Conservation (phyloP, 2,888 invertebrate genomes). For the Chrysolina oricalcia region DNA sequence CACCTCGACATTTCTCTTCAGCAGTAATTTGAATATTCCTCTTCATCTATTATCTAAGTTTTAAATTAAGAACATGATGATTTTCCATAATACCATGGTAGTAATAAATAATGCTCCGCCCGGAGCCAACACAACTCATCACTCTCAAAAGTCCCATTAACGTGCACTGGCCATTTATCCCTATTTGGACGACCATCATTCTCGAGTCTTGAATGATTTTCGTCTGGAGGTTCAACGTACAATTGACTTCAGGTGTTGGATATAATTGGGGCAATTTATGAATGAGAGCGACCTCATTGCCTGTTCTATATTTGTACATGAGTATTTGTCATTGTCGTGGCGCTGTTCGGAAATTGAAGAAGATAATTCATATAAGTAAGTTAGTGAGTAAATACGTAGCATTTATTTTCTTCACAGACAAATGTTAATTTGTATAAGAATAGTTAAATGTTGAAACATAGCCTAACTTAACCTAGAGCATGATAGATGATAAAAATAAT, state of each 20-base stretch:
- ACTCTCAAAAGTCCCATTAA: conserved; percentile 58
- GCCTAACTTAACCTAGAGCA: too few species aligned
- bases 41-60: conserved; percentile 44
- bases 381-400: too few species aligned
- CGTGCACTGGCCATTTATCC: conserved; percentile 56
- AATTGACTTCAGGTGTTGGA: conserved; percentile 40
- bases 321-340: not conserved
- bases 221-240: conserved; percentile 27
- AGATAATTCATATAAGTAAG: too few species aligned
- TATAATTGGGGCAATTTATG: conserved; percentile 28
- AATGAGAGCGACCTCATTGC: conserved; percentile 14
- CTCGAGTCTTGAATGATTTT: conserved; percentile 36
- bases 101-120: conserved; percentile 53
- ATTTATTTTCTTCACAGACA: too few species aligned
- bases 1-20: conserved; percentile 18
- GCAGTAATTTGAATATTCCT: conserved; percentile 23
- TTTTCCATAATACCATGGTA: conserved; percentile 52
- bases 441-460: too few species aligned
- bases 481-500: too few species aligned
- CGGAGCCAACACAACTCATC: conserved; percentile 59
- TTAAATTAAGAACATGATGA: conserved; percentile 52
- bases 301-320: not conserved
- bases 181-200: conserved; percentile 53
- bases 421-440: too few species aligned
- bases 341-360: not conserved